Conservation (phyloP, 2,888 invertebrate species). For the Smittia aterrima region DNA sequence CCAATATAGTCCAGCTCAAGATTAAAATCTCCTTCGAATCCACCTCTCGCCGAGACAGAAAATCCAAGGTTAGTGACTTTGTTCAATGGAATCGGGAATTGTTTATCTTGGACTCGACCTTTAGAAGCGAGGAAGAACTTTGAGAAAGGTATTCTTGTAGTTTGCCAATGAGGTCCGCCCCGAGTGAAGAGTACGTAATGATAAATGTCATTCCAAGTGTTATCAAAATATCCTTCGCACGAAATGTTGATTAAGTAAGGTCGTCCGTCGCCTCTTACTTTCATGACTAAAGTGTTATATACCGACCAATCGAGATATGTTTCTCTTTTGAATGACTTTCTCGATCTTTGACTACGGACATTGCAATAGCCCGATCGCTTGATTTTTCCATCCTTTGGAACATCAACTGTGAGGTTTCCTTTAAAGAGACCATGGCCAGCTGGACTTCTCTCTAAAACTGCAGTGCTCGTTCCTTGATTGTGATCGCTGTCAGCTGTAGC, state of each 20-base stretch:
- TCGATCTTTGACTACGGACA: slow-evolving; percentile 65
- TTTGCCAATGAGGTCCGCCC: slow-evolving; percentile 99
- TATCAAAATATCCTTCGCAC: slow-evolving; percentile 73
- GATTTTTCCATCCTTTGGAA: slow-evolving; percentile 77
- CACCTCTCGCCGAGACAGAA: slow-evolving; percentile 69
- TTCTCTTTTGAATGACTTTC: slow-evolving; percentile 78
- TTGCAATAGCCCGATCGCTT: slow-evolving; percentile 81
- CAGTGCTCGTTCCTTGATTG: slow-evolving; percentile 72
- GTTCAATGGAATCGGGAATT: slow-evolving; percentile 61
- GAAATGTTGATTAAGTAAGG: slow-evolving; percentile 80
- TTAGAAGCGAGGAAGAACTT: slow-evolving; percentile 82
- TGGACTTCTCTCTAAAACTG: slow-evolving; percentile 64
- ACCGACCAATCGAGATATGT: slow-evolving; percentile 69
- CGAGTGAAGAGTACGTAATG: slow-evolving; percentile 85
- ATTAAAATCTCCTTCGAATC: slow-evolving; percentile 77
- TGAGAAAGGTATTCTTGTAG: slow-evolving; percentile 89
- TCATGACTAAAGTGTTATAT: slow-evolving; percentile 66
- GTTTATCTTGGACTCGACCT: slow-evolving; percentile 83
- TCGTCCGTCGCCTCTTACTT: slow-evolving; percentile 91
- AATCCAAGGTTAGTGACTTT: slow-evolving; percentile 76
- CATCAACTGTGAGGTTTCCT: slow-evolving; percentile 65
- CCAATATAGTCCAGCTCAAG: slow-evolving; percentile 94
- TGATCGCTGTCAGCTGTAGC: slow-evolving; percentile 78
- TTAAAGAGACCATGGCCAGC: slow-evolving; percentile 70
- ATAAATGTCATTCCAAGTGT: slow-evolving; percentile 86